Evolutionary conservation across 2,888 invertebrate genomes (phyloP).

Genomic region (Cheilosia pagana): DNA sequence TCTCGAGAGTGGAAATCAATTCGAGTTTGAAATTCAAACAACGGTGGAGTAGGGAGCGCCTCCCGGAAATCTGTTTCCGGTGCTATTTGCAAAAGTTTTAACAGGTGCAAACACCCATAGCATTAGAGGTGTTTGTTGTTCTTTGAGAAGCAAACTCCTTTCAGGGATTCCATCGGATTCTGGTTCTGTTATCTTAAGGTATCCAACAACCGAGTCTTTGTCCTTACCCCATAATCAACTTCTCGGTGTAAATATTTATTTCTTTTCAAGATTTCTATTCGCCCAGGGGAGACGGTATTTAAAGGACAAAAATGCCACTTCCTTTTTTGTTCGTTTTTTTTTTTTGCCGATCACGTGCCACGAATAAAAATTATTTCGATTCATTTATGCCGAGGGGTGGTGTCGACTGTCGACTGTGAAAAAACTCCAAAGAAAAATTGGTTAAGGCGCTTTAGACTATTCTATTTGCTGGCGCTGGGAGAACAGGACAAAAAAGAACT

Average conservation of each 20-base stretch:
- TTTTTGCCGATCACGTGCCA: slow-evolving; percentile 65
- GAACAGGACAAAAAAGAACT: slow-evolving; percentile 26
- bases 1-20: slow-evolving; percentile 59
- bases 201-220: slow-evolving; percentile 7
- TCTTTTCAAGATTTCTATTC: not conserved
- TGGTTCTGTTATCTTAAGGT: slow-evolving; percentile 37
- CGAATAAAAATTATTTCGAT: slow-evolving; percentile 76
- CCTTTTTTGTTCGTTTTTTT: slow-evolving; percentile 20
- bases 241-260: slow-evolving; percentile 43
- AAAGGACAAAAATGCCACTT: slow-evolving; percentile 48
- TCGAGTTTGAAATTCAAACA: slow-evolving; percentile 58
- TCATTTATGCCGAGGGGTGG: slow-evolving; percentile 45
- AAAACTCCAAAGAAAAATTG: slow-evolving; percentile 42
- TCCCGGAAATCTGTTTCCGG: slow-evolving; percentile 23
- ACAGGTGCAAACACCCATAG: slow-evolving; percentile 62
- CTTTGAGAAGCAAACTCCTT: slow-evolving; percentile 10
- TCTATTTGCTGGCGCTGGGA: slow-evolving; percentile 44
- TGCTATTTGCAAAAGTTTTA: slow-evolving; percentile 61
- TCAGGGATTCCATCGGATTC: slow-evolving; percentile 25
- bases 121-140: slow-evolving; percentile 36
- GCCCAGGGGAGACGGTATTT: slow-evolving; percentile 27
- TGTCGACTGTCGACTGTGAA: slow-evolving; percentile 7
- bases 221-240: slow-evolving; percentile 17
- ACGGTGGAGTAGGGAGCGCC: slow-evolving; percentile 2
- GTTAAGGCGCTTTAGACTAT: slow-evolving; percentile 45